Percentiles rank a stretch among this genome's conserved stretches.
Evolutionary conservation across 2,888 invertebrate species (phyloP).

Genomic region (Calameuta filiformis): DNA sequence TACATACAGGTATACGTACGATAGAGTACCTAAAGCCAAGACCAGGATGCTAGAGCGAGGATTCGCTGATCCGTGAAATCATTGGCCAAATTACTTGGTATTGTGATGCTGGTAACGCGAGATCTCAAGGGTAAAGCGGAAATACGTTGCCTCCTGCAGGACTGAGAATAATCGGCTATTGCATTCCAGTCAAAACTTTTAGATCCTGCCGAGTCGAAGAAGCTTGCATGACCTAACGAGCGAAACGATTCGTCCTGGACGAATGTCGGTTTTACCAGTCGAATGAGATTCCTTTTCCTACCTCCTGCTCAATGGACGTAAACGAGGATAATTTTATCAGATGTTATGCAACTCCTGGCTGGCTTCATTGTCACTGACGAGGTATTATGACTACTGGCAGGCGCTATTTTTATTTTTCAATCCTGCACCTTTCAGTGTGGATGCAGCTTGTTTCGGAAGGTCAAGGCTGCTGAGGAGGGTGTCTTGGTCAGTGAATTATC

Average conservation of each 20-base stretch:
- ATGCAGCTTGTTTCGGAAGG: neutral
- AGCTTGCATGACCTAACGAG: neutral
- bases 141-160: neutral
- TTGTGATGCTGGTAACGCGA: neutral
- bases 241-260: neutral
- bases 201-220: neutral
- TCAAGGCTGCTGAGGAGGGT: neutral
- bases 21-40: neutral
- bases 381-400: neutral
- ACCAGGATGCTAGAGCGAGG: constrained; percentile 6
- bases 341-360: neutral
- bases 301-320: neutral
- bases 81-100: constrained; percentile 28
- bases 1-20: neutral
- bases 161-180: neutral
- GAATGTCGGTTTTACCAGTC: neutral
- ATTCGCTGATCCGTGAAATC: constrained; percentile 37
- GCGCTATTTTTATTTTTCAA: neutral
- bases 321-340: neutral
- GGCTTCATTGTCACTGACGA: neutral
- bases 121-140: neutral
- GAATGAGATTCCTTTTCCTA: neutral
- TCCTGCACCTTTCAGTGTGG: neutral
- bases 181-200: neutral
- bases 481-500: neutral